Percentiles rank a stretch among this genome's conserved stretches.
Conservation (phyloP, 2,797 vertebrate species). For the Epinephelus malabaricus region DNA sequence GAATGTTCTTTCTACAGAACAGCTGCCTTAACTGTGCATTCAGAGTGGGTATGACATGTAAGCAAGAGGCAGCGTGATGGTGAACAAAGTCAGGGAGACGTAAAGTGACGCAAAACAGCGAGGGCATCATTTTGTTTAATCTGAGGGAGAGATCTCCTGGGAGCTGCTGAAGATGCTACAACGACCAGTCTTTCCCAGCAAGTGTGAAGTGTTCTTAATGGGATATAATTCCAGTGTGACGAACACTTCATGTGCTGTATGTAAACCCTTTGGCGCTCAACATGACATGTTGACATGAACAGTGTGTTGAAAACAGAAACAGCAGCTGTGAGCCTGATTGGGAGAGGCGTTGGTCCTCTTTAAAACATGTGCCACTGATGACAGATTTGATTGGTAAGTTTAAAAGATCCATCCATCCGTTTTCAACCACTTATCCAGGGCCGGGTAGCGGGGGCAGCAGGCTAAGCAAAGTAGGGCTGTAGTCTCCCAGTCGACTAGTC, state of each 20-base stretch:
- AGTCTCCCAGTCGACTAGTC: no score
- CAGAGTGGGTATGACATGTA: neutral
- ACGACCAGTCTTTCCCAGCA: neutral
- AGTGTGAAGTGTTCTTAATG: neutral
- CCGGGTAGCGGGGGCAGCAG: no score
- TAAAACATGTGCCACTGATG: no score
- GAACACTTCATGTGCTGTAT: neutral
- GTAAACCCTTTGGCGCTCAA: neutral
- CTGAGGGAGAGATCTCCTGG: neutral
- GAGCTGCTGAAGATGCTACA: neutral
- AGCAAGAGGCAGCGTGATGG: neutral
- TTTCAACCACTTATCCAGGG: no score
- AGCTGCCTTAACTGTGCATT: neutral
- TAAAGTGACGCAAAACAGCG: neutral
- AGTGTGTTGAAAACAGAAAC: neutral
- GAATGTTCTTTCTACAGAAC: neutral
- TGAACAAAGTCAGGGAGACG: neutral
- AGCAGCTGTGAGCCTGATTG: no score
- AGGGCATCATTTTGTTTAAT: neutral
- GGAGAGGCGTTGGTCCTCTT: no score
- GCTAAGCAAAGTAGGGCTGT: no score
- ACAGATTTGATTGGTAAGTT: no score
- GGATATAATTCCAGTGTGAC: neutral
- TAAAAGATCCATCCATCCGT: no score
- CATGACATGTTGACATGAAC: neutral